A percentile compares a stretch with the other conserved stretches of the same genome.
These are phyloP conservation scores for Ichneumon xanthorius DNA, from an alignment of 2,888 invertebrate species.

Conservation along the genomic window DNA sequence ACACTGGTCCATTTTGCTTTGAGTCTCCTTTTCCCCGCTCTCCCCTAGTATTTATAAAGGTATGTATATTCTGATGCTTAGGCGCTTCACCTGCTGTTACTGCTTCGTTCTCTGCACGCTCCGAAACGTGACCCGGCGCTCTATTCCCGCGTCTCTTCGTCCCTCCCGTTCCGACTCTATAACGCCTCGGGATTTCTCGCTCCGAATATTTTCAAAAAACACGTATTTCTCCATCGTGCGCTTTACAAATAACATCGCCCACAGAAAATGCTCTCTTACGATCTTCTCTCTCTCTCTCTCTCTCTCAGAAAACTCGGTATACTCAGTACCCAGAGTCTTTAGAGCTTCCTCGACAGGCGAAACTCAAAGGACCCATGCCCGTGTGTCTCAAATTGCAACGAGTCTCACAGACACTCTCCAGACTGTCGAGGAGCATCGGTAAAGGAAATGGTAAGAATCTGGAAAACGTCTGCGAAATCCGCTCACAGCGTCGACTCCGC, in stretches of 20 bases:
- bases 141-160: conserved; percentile 19
- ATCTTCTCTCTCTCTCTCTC: neutral
- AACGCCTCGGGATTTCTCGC: conserved; percentile 19
- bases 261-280: neutral
- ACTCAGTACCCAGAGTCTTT: neutral
- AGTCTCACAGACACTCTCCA: conserved; percentile 9
- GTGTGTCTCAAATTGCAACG: conserved; percentile 50
- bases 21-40: neutral
- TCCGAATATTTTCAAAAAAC: conserved; percentile 8
- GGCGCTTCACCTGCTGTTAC: conserved; percentile 50
- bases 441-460: conserved; percentile 6
- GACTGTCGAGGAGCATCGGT: neutral
- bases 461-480: conserved; percentile 19
- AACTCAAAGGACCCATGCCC: conserved; percentile 9
- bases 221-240: neutral
- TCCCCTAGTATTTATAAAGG: neutral
- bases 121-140: conserved; percentile 68
- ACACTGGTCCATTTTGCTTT: neutral
- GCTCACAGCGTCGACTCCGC: neutral
- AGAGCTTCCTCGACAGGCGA: conserved; percentile 27
- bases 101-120: conserved; percentile 35
- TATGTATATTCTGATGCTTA: conserved; percentile 22
- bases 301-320: neutral
- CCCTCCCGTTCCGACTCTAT: neutral
- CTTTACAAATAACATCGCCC: neutral